Conservation (phyloP, 2,797 vertebrate genomes). For the Mergus octosetaceus region DNA sequence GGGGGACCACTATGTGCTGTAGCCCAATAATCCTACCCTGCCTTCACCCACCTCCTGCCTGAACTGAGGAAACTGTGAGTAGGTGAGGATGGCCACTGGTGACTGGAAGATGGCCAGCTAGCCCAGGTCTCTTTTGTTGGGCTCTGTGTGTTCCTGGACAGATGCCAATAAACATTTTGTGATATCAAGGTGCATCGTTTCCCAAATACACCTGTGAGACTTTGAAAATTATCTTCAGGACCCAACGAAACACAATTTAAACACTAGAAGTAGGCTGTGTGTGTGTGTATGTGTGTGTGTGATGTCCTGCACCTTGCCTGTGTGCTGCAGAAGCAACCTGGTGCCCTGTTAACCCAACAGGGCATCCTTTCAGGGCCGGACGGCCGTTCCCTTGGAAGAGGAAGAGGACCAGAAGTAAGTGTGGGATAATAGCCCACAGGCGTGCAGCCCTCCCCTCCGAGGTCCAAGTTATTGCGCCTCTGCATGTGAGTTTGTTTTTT, state of each 20-base stretch:
- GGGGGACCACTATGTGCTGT: not conserved
- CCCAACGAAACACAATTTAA: fast-evolving
- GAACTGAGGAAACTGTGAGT: not conserved
- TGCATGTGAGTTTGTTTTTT: conserved; percentile 75
- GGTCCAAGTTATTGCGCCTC: conserved; percentile 59
- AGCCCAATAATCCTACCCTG: not conserved
- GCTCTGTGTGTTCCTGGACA: too few species aligned
- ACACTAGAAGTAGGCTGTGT: not conserved
- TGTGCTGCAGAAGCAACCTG: not conserved
- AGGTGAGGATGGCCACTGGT: not conserved
- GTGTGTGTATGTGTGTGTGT: not conserved
- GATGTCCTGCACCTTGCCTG: conserved; percentile 6
- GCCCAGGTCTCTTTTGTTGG: too few species aligned
- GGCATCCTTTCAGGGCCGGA: not conserved
- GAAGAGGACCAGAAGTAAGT: conserved; percentile 77
- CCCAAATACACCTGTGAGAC: not conserved
- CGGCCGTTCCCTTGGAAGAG: conserved; percentile 71
- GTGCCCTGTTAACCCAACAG: not conserved
- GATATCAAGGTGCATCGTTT: not conserved
- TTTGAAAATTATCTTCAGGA: not conserved
- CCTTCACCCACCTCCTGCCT: not conserved
- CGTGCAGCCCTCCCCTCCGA: conserved; percentile 37
- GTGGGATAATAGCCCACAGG: conserved; percentile 63
- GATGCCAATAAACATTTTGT: not conserved
- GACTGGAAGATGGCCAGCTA: not conserved